Conservation (phyloP, 37 sponge, comb jelly and placozoan genomes). For the Crambe crambe region DNA sequence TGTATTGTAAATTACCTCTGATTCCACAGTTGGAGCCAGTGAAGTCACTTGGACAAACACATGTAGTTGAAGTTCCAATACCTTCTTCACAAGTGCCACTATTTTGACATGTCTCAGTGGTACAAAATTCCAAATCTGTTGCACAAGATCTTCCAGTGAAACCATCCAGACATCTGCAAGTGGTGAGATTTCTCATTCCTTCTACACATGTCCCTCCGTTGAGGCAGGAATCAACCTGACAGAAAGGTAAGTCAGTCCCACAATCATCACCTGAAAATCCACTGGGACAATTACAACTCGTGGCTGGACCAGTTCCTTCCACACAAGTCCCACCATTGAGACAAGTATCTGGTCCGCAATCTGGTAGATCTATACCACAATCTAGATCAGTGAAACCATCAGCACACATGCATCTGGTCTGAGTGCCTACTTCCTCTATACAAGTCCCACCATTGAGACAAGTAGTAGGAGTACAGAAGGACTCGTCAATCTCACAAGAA, state of each 20-base stretch:
- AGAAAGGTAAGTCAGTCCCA: constrained; percentile 20
- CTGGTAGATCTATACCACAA: constrained; percentile 22
- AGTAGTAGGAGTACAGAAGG: not conserved
- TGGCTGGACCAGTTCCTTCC: not conserved
- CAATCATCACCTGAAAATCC: constrained; percentile 59
- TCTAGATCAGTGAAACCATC: constrained; percentile 15
- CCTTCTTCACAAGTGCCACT: constrained; percentile 43
- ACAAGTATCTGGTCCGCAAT: constrained; percentile 25
- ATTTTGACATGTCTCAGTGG: constrained; percentile 19
- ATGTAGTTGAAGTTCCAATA: constrained; percentile 8
- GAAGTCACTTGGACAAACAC: constrained; percentile 31
- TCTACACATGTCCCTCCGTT: constrained; percentile 57
- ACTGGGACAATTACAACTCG: constrained; percentile 32
- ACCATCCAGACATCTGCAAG: constrained; percentile 27
- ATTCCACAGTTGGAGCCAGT: constrained; percentile 19
- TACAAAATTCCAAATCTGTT: constrained; percentile 1
- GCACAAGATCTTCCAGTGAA: constrained; percentile 21
- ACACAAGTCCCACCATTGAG: constrained; percentile 30
- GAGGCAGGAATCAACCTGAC: not conserved
- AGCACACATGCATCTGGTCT: constrained; percentile 31
- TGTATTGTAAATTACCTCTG: no score
- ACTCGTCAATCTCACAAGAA: constrained; percentile 9
- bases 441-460: constrained; percentile 66
- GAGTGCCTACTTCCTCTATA: constrained; percentile 41
- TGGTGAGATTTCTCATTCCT: constrained; percentile 3